phyloP scores from a whole-genome alignment of 1,140 invertebrate genomes.

The Brachionus rubens region DNA sequence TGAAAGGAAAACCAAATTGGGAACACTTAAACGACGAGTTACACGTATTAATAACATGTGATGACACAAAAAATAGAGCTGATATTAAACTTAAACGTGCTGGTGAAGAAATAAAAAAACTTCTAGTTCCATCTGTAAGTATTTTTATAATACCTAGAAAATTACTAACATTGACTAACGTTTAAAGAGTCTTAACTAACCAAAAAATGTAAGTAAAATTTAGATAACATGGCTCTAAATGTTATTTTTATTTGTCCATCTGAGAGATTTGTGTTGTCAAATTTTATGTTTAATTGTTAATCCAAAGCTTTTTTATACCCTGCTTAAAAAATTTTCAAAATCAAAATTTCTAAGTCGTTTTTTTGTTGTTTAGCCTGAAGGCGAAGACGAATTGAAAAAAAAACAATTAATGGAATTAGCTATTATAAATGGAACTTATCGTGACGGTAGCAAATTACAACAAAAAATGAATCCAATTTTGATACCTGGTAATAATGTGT shows the following conservation, averaged over 20 bases:
- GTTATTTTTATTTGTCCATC: no score
- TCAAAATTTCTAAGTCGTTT: neutral
- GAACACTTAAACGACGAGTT: conserved; percentile 98
- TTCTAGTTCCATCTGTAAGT: conserved; percentile 69
- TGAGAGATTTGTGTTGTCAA: no score
- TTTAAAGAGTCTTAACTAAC: no score
- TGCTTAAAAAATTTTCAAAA: no score
- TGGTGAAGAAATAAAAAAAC: conserved; percentile 93
- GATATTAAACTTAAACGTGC: conserved; percentile 87
- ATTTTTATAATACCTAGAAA: neutral
- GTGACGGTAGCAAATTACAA: conserved; percentile 15
- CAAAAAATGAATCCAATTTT: conserved; percentile 28
- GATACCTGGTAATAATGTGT: conserved; percentile 13
- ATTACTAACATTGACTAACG: no score
- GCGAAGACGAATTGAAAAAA: conserved; percentile 98
- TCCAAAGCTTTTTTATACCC: no score
- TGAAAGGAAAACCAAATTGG: conserved; percentile 99
- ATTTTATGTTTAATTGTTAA: no score
- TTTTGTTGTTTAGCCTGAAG: conserved; percentile 77
- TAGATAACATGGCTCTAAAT: no score
- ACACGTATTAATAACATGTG: conserved; percentile 94
- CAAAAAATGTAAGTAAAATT: no score
- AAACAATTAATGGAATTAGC: conserved; percentile 98
- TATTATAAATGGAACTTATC: conserved; percentile 98
- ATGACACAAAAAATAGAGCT: conserved; percentile 94